phyloP scores from a whole-genome alignment of 2,888 invertebrate genomes.

The Sacculina carcini region DNA sequence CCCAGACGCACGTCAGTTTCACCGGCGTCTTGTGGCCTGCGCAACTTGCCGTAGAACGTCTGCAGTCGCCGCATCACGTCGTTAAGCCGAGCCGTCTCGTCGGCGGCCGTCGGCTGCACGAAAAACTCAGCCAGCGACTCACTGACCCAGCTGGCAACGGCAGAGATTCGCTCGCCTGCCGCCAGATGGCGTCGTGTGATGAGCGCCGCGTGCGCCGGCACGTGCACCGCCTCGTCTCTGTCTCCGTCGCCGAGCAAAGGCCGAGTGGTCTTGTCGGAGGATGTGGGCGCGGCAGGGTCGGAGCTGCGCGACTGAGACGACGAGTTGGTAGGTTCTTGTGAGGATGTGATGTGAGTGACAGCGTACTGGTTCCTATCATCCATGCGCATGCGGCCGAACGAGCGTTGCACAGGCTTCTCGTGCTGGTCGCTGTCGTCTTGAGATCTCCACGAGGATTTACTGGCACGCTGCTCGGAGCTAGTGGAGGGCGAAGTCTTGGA shows the following conservation, averaged over 20 bases:
- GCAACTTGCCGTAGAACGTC: not conserved
- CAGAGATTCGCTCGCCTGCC: not conserved
- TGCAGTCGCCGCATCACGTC: not conserved
- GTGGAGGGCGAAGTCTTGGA: too few relatives aligned
- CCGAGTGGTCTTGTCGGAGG: too few relatives aligned
- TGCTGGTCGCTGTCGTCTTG: too few relatives aligned
- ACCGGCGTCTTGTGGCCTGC: not conserved
- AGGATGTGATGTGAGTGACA: too few relatives aligned
- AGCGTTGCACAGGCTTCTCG: too few relatives aligned
- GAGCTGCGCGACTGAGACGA: too few relatives aligned
- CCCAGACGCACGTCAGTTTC: not conserved
- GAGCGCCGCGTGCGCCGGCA: not conserved
- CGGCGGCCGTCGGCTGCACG: not conserved
- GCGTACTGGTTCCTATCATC: not conserved
- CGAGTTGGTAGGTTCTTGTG: too few relatives aligned
- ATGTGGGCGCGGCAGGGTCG: too few relatives aligned
- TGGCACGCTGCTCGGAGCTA: too few relatives aligned
- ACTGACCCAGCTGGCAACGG: not conserved
- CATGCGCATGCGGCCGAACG: too few relatives aligned
- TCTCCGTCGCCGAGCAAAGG: not conserved
- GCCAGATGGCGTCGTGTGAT: not conserved
- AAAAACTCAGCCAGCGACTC: not conserved
- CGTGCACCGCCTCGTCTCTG: not conserved
- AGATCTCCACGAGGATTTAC: too few relatives aligned
- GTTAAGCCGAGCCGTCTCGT: not conserved